Evolutionary conservation across 1,140 invertebrate genomes (phyloP), one percentile per base, ranked within the genome.

Genomic region (Episyrphus balteatus): DNA sequence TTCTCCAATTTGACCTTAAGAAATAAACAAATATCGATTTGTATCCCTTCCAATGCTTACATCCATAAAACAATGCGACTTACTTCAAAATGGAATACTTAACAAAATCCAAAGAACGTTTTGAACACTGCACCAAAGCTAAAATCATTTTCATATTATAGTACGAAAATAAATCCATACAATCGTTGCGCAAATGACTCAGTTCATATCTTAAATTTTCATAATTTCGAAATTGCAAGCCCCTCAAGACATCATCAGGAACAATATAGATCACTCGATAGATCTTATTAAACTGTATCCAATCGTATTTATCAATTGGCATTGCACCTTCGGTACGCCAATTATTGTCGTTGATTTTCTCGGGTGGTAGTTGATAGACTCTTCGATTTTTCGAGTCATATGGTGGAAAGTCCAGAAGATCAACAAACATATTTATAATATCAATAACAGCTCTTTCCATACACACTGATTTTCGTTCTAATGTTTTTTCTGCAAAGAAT

Each of bases 141-240:
- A 83, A 80, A 36, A 80, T 70, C 17, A 83, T 74, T 68, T 83
- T 84, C 30, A 76, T 75, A 57, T 83, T 83, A 55, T 84, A 86
- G 61, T 79, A 82, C 10, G 76, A 76, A 62, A 84, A 86, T 15
- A 86, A 58, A 58, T 86, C 82, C 61, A 84, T 80, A 52, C 81
- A 84, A 60, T 85, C 80, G 34, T 76, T 77, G n/a, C 83, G 76
- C 10, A 81, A 72, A 42, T 73, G 73, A 48, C 58, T 55, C 17
- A 80, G 55, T 51, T 83, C 79, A 54, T 79, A 72, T 42, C 55
- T 50, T 9, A 62, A 52, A 48, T 51, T 54, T 45, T 64, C 58
- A 52, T 61, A 53, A 30, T 57, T 60, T 15, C 54, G 51, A 45
- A 61, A 57, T 40, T 56, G 55, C 9, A 59, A 33, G 1, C 48